phyloP scores from a whole-genome alignment of 2,113 vertebrate species.

The Cyrtonyx montezumae region DNA sequence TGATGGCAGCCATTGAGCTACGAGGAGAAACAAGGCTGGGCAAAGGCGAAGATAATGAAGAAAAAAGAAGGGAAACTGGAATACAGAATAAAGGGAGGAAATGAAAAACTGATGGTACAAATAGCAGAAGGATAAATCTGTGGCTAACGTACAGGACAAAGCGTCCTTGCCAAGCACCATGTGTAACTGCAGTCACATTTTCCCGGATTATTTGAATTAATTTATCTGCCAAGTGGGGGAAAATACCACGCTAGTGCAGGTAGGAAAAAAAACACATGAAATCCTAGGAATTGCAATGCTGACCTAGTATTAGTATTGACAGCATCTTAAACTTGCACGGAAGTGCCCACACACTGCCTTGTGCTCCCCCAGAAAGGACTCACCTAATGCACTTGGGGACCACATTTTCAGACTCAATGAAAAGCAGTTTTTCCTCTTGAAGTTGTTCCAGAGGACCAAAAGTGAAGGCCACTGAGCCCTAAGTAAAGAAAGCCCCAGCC shows the following conservation, averaged over 20 bases:
- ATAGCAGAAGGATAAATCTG: conserved; percentile 53
- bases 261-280: not conserved
- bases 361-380: not conserved
- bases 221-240: not conserved
- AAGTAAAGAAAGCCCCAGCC: not conserved
- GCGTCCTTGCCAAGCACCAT: conserved; percentile 57
- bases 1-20: not conserved
- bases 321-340: not conserved
- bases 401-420: not conserved
- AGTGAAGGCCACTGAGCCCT: fast-evolving
- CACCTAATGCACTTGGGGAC: not conserved
- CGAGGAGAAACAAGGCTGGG: not conserved
- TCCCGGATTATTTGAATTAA: conserved; percentile 14
- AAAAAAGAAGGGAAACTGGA: not conserved
- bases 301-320: not conserved
- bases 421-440: not conserved
- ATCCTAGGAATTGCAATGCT: fast-evolving
- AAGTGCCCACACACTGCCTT: not conserved
- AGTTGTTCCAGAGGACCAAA: not conserved
- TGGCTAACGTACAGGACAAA: conserved; percentile 40
- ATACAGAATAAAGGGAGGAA: conserved; percentile 42
- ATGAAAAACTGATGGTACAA: conserved; percentile 12
- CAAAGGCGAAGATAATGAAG: conserved; percentile 25
- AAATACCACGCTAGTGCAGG: not conserved
- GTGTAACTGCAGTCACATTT: conserved; percentile 55